phyloP scores from a whole-genome alignment of 2,113 vertebrate genomes.

The Benitochromis conjunctus region DNA sequence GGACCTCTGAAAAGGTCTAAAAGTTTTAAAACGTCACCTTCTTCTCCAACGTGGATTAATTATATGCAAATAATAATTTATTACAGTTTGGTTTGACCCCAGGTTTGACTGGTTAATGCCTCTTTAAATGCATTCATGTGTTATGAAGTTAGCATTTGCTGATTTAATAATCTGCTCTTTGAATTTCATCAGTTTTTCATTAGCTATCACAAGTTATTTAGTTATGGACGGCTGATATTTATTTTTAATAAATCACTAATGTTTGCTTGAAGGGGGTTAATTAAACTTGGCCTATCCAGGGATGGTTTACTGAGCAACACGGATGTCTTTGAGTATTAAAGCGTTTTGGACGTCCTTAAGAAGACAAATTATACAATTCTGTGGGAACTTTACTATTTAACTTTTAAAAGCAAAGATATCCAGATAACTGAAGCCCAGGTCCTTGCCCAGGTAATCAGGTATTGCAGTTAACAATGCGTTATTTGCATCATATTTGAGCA shows the following conservation, averaged over 20 bases:
- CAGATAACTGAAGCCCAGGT: no score
- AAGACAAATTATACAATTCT: not conserved
- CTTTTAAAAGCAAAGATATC: not conserved
- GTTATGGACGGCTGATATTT: not conserved
- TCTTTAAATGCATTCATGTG: not conserved
- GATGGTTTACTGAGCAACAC: not conserved
- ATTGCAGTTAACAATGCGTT: not conserved
- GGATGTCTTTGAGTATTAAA: not conserved
- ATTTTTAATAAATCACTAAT: not conserved
- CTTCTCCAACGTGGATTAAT: fast-evolving
- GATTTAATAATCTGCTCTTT: not conserved
- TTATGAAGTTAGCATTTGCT: not conserved
- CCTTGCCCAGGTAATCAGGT: not conserved
- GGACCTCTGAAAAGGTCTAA: not conserved
- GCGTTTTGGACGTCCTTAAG: not conserved
- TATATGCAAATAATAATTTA: not conserved
- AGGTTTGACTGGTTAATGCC: not conserved
- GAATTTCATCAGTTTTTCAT: not conserved
- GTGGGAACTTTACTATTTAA: not conserved
- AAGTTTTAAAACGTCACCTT: not conserved
- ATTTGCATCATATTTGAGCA: not conserved
- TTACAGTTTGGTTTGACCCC: no score
- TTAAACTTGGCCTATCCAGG: not conserved
- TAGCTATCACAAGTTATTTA: not conserved
- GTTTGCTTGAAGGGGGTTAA: not conserved